These are phyloP conservation scores for Thymallus thymallus DNA, from an alignment of 2,113 vertebrate species.

Conservation along the genomic window DNA sequence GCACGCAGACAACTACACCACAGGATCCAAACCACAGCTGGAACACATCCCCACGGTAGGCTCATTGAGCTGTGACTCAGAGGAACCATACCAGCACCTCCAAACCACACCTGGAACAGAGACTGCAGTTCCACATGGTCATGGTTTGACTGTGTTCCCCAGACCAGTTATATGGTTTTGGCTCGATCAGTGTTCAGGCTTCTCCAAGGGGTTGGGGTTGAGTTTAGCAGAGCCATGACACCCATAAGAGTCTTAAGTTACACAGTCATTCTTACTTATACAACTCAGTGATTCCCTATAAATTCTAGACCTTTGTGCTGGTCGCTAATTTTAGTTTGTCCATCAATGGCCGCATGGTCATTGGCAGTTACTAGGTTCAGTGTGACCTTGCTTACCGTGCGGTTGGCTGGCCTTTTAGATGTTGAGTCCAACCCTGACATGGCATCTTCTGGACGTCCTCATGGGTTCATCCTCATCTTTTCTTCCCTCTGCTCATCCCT, in stretches of 20 bases:
- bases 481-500: not conserved
- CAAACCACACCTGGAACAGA: slow-evolving; percentile 34
- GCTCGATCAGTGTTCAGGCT: slow-evolving; percentile 13
- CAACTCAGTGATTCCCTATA: too few species aligned
- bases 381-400: not conserved
- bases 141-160: slow-evolving; percentile 20
- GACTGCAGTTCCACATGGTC: slow-evolving; percentile 17
- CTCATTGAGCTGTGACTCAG: not conserved
- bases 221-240: slow-evolving; percentile 22
- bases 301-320: too few species aligned
- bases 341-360: too few species aligned
- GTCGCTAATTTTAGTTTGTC: too few species aligned
- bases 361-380: too few species aligned
- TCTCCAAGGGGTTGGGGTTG: not conserved
- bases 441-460: not conserved
- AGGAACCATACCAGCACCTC: slow-evolving; percentile 5
- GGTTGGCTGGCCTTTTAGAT: not conserved
- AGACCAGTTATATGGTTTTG: slow-evolving; percentile 52
- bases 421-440: slow-evolving; percentile 1
- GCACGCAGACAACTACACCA: not conserved
- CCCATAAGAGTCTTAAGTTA: too few species aligned
- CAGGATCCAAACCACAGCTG: not conserved
- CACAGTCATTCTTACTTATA: too few species aligned
- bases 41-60: too few species aligned
- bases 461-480: slow-evolving; percentile 1